These are phyloP conservation scores for Poeciliopsis infans DNA, from an alignment of 2,797 vertebrate genomes.

Conservation along the genomic window DNA sequence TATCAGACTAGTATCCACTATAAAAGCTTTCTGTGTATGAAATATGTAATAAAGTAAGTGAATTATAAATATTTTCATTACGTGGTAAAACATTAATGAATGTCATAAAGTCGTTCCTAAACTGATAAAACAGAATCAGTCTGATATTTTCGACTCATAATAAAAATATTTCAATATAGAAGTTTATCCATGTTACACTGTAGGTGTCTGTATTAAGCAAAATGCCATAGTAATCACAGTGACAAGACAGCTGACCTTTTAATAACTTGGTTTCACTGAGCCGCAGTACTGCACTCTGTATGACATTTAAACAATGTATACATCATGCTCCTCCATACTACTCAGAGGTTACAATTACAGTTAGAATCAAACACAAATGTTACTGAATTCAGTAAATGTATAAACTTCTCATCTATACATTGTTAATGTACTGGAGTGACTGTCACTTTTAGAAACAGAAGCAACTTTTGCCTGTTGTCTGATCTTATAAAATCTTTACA, in stretches of 20 bases:
- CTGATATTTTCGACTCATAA: neutral
- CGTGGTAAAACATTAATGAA: neutral
- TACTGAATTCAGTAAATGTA: neutral
- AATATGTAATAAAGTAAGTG: neutral
- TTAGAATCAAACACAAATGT: neutral
- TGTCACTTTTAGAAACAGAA: neutral
- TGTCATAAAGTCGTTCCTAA: neutral
- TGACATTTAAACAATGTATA: slow-evolving; percentile 3
- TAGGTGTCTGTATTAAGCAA: neutral
- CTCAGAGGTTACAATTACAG: neutral
- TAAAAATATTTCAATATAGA: neutral
- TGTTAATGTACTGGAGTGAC: neutral
- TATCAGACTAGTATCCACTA: neutral
- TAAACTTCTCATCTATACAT: neutral
- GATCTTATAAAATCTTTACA: neutral
- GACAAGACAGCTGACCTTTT: slow-evolving; percentile 3
- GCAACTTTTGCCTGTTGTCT: neutral
- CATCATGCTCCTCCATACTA: neutral
- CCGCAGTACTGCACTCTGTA: neutral
- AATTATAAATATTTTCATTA: neutral
- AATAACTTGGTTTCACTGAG: neutral
- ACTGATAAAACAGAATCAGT: neutral
- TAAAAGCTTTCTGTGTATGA: neutral
- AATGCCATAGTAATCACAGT: slow-evolving; percentile 4
- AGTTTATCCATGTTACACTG: neutral